Evolutionary conservation across 92 coral and sea anemone genomes (phyloP), one percentile per base, ranked within the genome.

Genomic region (Palythoa grandis): DNA sequence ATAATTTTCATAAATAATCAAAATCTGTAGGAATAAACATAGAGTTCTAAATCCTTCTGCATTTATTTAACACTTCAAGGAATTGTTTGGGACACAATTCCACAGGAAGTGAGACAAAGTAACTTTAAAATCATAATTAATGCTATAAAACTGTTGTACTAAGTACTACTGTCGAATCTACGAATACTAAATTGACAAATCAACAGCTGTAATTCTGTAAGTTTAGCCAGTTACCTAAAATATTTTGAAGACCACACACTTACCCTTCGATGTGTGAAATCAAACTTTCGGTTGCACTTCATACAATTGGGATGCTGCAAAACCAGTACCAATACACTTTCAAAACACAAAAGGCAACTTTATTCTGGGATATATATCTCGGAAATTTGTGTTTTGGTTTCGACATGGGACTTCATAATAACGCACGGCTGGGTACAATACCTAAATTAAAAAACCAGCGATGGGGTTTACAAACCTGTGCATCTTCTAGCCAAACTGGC

Each of bases 231-330:
- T 29, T 29, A 29, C 35, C 35, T 29, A 29, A 29, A 29, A 29
- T 29, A 29, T 29, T 73, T 60, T 37, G 39, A 43, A 9, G 43
- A 10, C 40, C 47, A 14, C 35, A 17, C 11, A 77, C 91, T 88
- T 86, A 97, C 99, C 93, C 98, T 87, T 70, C 99, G 96, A 90
- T 95, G 98, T 77, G 95, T 91, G 89, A 97, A 97, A 90, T 97
- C 99, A 72, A 97, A 97, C 85, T 87, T 88, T 29, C 86, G 91
- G 86, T 93, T 93, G 68, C 99, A 97, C 83, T 97, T 97, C 78
- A 97, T 92, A 83, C 99, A 97, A 82, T 92, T 95, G 12, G 97
- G 95, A 85, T 89, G 92, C 99, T 97, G 87, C 80, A 88, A 79
- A 38, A 29, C 50, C 88, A 79, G 48, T 77, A 65, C 19, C 38